Base-by-base conservation (phyloP, 2,797 vertebrate genomes). In the Masticophis lateralis region DNA sequence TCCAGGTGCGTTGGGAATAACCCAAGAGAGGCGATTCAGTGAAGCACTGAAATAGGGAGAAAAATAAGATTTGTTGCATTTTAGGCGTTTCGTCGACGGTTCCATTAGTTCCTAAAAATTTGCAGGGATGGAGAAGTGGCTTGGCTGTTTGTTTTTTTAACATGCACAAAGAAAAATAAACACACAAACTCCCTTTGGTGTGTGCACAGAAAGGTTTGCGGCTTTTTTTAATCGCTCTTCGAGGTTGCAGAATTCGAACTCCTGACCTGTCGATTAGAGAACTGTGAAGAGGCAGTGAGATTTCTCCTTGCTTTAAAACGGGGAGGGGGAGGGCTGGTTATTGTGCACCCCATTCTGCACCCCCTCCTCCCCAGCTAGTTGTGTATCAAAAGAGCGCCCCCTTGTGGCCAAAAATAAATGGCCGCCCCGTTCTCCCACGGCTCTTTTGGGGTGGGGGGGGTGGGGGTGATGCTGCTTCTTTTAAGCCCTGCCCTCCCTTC, bases 371-470 rank as follows among this genome's bases (percentile, higher is more conserved):
- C 79, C 22, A 22, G 11, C 66, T n/a, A 69, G n/a, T 14, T 74
- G n/a, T 8, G n/a, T 8, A 18, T 18, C 6, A 6, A 32, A 32
- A 32, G 4, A 0, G 14, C 13, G 8, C 66, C 66, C 66, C n/a
- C 66, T 74, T 37, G 66, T 74, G 66, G 66, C 14, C n/a, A 18
- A 37, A 74, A 37, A 37, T n/a, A 8, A 32, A 6, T 6, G 66
- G 63, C 4, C 2, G 6, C 13, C 8, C 28, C 28, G 0, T 14
- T 32, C 13, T 14, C 63, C 63, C 13, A 1, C 0, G 4, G 4
- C 28, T 66, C 27, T 66, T 14, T 13, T 14, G 0, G n/a, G 66
- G 5, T 32, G 12, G 28, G 3, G 3, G 25, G 10, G 12, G 4
- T 10, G 43, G 2, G 12, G 4, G 1, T 14, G 43, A 86, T 20